phyloP scores from a whole-genome alignment of 2,113 vertebrate genomes.

The Cromileptes altivelis region DNA sequence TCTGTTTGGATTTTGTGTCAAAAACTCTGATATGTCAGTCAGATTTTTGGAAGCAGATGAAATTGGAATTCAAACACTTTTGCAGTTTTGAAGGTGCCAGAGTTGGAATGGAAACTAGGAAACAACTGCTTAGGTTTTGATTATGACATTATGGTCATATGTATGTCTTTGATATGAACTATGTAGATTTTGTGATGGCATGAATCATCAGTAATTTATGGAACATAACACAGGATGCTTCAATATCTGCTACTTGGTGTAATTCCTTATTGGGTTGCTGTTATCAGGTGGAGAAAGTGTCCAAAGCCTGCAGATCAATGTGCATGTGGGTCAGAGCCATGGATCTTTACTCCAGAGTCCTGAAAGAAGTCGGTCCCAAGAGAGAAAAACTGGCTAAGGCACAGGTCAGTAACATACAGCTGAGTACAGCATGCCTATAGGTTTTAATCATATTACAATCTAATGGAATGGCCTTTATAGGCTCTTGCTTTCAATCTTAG shows the following conservation, averaged over 20 bases:
- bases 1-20: constrained; percentile 41
- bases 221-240: background rate
- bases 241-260: background rate
- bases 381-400: constrained; percentile 85
- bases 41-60: background rate
- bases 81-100: background rate
- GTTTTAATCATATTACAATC: background rate
- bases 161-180: background rate
- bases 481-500: background rate
- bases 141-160: background rate
- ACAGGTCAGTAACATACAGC: constrained; percentile 77
- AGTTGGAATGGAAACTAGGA: background rate
- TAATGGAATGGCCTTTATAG: background rate
- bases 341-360: constrained; percentile 87
- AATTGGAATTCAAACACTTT: background rate
- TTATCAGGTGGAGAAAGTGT: constrained; percentile 87
- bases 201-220: background rate
- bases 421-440: background rate
- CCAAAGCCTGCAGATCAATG: constrained; percentile 89
- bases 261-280: constrained; percentile 14
- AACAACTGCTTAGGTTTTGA: background rate
- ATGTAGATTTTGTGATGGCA: background rate
- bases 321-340: constrained; percentile 91
- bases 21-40: background rate
- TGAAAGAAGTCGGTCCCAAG: constrained; percentile 89